These are phyloP conservation scores for Smittia sp. DNA, from an alignment of 2,888 invertebrate genomes.

Conservation along the genomic window DNA sequence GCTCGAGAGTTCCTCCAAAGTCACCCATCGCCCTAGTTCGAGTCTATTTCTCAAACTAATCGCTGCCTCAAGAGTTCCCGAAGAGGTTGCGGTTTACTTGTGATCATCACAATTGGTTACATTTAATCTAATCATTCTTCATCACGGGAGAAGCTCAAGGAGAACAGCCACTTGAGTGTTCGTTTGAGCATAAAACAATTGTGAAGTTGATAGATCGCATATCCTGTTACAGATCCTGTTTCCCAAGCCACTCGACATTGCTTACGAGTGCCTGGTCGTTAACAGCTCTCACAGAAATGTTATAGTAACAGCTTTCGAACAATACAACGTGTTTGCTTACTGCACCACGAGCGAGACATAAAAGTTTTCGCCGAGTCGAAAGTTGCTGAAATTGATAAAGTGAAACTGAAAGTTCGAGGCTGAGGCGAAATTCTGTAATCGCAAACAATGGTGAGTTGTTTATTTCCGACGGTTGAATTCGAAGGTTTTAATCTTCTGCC, in stretches of 20 bases:
- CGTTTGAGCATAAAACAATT: constrained; percentile 36
- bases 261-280: not conserved
- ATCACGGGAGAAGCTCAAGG: not conserved
- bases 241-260: constrained; percentile 31
- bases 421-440: too few species aligned
- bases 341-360: too few species aligned
- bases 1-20: not conserved
- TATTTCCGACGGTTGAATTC: too few species aligned
- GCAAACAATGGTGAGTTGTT: too few species aligned
- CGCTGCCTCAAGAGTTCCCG: not conserved
- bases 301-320: too few species aligned
- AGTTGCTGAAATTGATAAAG: too few species aligned
- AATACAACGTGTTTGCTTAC: too few species aligned
- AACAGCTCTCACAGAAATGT: too few species aligned
- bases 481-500: not conserved
- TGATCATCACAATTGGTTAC: constrained; percentile 27
- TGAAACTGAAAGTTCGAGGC: too few species aligned
- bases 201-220: constrained; percentile 5
- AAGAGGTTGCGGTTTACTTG: constrained; percentile 19
- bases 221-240: constrained; percentile 37
- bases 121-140: constrained; percentile 23
- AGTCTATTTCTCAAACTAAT: not conserved
- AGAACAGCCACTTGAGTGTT: constrained; percentile 25
- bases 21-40: not conserved
- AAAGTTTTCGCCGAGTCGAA: too few species aligned